Evolutionary conservation across 2,113 vertebrate genomes (phyloP).

Genomic region (Vombatus ursinus): DNA sequence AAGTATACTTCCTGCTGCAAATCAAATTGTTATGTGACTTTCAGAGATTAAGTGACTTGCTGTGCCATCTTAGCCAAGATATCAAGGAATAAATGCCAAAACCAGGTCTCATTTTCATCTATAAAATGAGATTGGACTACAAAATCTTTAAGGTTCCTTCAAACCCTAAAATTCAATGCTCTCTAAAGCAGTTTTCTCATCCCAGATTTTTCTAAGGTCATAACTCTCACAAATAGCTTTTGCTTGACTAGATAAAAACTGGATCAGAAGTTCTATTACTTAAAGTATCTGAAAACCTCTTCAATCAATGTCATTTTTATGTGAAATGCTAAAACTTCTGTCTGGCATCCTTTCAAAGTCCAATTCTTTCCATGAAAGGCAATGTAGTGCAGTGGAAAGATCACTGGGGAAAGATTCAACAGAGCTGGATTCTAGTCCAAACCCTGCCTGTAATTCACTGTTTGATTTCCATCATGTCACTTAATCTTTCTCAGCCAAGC

Average conservation of each 20-base stretch:
- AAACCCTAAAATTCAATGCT: background rate
- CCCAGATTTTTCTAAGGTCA: background rate
- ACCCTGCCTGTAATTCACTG: background rate
- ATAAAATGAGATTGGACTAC: background rate
- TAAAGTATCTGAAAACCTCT: background rate
- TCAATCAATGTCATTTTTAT: background rate
- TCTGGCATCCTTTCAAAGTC: background rate
- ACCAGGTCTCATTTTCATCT: background rate
- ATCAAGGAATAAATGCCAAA: background rate
- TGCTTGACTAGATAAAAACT: constrained; percentile 8
- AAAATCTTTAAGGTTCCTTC: constrained; percentile 20
- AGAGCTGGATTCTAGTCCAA: background rate
- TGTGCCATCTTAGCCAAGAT: background rate
- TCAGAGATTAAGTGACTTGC: background rate
- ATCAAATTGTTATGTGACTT: background rate
- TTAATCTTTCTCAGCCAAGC: background rate
- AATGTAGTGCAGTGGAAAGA: background rate
- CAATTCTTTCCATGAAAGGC: background rate
- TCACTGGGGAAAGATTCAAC: background rate
- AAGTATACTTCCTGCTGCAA: background rate
- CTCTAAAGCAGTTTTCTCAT: background rate
- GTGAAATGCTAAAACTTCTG: background rate
- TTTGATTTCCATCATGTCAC: background rate
- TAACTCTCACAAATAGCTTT: background rate
- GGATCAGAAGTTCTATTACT: background rate